phyloP scores from a whole-genome alignment of 2,888 invertebrate species.

The Ophion slaviceki region DNA sequence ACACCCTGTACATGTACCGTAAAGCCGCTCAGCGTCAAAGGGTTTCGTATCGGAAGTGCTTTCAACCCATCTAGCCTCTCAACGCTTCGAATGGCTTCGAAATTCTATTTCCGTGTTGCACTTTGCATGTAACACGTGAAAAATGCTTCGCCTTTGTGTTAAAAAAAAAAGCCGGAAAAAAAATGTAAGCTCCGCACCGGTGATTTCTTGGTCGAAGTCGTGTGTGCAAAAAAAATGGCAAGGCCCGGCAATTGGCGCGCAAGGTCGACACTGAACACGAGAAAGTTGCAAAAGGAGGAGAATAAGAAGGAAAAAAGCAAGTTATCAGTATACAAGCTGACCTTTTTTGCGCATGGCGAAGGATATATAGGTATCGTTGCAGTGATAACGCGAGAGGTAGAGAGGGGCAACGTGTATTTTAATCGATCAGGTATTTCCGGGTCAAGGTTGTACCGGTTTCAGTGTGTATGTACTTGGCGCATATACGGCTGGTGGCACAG shows the following conservation, averaged over 20 bases:
- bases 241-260: no score
- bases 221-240: no score
- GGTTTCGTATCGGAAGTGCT: constrained; percentile 61
- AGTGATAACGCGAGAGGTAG: background rate
- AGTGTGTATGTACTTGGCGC: background rate
- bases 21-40: constrained; percentile 48
- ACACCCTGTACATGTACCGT: background rate
- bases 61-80: constrained; percentile 32
- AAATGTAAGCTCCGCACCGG: no score
- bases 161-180: no score
- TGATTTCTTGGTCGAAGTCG: no score
- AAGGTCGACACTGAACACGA: no score
- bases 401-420: constrained; percentile 32
- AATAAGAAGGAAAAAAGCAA: no score
- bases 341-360: background rate
- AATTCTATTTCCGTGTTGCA: constrained; percentile 44
- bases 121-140: constrained; percentile 1
- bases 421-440: constrained; percentile 61
- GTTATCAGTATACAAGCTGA: background rate
- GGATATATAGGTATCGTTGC: background rate
- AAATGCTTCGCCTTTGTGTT: background rate
- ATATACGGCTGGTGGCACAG: constrained; percentile 1
- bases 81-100: constrained; percentile 28
- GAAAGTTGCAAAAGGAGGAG: no score
- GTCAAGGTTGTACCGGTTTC: constrained; percentile 63